These are phyloP conservation scores for Pipistrellus pygmaeus DNA, from an alignment of 2,797 vertebrate species.

Conservation along the genomic window DNA sequence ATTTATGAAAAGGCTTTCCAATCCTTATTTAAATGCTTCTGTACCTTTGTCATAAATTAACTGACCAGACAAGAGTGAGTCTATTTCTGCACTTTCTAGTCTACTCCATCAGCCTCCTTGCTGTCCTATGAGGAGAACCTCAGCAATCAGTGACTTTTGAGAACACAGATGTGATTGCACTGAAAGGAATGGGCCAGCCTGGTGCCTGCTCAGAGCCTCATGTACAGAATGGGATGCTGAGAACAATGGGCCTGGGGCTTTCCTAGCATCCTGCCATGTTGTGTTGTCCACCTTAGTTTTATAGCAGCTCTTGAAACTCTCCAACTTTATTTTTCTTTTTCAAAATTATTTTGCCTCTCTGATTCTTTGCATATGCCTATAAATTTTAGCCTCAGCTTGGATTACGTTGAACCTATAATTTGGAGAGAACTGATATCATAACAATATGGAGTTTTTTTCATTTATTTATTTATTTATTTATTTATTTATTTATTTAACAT, in stretches of 20 bases:
- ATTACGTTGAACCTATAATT: background rate
- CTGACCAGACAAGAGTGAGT: background rate
- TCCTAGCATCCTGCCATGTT: background rate
- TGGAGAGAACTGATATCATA: background rate
- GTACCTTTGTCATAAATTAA: background rate
- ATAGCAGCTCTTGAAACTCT: background rate
- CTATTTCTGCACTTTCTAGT: background rate
- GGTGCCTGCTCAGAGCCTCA: no score
- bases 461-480: no score
- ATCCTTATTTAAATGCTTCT: background rate
- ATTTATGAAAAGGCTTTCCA: background rate
- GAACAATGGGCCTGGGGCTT: no score
- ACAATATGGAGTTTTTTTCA: background rate
- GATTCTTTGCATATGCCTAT: background rate
- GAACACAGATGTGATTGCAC: no score
- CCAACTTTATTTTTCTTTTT: background rate
- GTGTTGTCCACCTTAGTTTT: background rate
- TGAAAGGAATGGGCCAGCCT: no score
- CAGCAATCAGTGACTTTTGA: no score
- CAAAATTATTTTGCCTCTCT: background rate
- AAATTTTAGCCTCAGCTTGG: background rate
- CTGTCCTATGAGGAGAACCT: no score
- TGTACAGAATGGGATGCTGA: no score
- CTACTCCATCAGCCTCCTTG: background rate
- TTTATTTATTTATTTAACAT: no score